Conservation (phyloP, 2,113 vertebrate species). For the Phrynosoma platyrhinos region DNA sequence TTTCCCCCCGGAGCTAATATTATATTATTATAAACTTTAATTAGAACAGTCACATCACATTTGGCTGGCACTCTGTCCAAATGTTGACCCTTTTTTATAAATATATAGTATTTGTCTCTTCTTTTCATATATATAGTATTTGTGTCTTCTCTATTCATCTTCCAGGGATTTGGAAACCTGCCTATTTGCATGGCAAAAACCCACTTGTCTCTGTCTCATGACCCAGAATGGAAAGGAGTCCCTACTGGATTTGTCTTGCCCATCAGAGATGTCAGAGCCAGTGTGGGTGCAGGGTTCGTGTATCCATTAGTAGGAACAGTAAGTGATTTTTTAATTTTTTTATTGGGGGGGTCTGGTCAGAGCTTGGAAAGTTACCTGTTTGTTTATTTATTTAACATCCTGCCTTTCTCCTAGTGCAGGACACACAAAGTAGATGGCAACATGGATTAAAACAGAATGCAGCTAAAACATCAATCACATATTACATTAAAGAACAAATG, state of each 20-base stretch:
- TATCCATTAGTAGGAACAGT: slow-evolving; percentile 95
- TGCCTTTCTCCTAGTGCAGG: no score
- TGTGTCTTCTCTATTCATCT: slow-evolving; percentile 7
- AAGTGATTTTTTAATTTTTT: no score
- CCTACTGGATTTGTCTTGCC: slow-evolving; percentile 92
- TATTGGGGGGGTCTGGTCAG: no score
- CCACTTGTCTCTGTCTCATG: slow-evolving; percentile 94
- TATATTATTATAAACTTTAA: no score
- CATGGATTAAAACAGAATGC: no score
- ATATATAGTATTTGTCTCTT: background rate
- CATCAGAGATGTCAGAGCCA: slow-evolving; percentile 94
- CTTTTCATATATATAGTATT: background rate
- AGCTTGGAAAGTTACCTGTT: no score
- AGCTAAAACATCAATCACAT: no score
- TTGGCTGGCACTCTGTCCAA: slow-evolving; percentile 1
- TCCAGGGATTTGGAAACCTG: slow-evolving; percentile 90
- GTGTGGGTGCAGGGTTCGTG: slow-evolving; percentile 95
- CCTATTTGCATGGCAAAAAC: slow-evolving; percentile 99
- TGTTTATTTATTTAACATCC: no score
- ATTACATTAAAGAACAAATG: no score
- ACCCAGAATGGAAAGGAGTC: slow-evolving; percentile 94
- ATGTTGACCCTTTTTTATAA: background rate
- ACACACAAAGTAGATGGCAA: no score
- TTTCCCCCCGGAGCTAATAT: no score
- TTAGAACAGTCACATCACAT: slow-evolving; percentile 5